Evolutionary conservation across 2,113 vertebrate genomes (phyloP), one percentile per base, ranked within the genome.

Genomic region (Plecotus auritus): DNA sequence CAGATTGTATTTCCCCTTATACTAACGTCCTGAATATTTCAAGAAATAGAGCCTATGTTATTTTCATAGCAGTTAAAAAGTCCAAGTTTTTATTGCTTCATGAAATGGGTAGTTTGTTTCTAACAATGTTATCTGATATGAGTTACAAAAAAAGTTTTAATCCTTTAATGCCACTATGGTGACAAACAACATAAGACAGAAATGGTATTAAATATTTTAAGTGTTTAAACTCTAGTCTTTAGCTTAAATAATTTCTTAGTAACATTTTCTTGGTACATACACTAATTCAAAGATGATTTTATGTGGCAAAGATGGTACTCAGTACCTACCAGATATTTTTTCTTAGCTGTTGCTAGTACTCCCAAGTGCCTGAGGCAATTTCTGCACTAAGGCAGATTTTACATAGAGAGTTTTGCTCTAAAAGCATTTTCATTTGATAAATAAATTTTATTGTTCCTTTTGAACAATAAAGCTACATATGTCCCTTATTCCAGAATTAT

Each of bases 141-240:
- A 92, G 49, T 88, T 94, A 61, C 7, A 85, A 86, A 83, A 51
- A 72, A 95, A 86, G 45, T 45, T 87, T 90, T 86, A 82, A 86
- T 89, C 37, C 37, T 90, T 77, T 96, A 92, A 94, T 93, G 22
- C 47, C 23, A 40, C 76, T 67, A 14, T 64, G 2, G 22, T 94
- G 88, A 83, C 35, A 91, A 59, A 78, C 35, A 59, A 83, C 13
- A 32, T 74, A 23, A 96, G 66, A 88, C 67, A 93, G 12, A 88
- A 96, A 16, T 70, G 49, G 7, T 93, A 77, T 93, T 96, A 96
- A 97, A 85, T 95, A 95, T 70, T 97, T 97, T 64, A 96, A 81
- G 32, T 67, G 14, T 12, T 93, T 89, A 95, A 92, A 32, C 85
- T 82, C 85, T 11, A 84, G 96, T 78, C 37, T 87, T 95, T 96